These are phyloP conservation scores for Alca torda DNA, from an alignment of 2,797 vertebrate genomes.

Conservation along the genomic window DNA sequence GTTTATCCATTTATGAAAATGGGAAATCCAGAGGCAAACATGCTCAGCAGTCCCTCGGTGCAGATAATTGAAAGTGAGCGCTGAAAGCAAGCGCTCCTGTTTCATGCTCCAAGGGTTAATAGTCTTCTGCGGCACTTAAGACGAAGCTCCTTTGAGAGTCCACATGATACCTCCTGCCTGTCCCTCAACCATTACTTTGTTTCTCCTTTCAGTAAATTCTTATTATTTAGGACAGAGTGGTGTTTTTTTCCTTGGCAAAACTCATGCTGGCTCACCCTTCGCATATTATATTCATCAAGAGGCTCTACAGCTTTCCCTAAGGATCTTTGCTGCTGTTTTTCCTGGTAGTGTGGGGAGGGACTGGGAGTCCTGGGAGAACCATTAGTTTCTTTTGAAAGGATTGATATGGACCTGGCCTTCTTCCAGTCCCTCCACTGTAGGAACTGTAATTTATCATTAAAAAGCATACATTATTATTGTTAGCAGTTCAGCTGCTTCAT, in stretches of 20 bases:
- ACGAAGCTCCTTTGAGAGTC: not conserved
- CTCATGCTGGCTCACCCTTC: not conserved
- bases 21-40: not conserved
- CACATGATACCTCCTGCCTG: not conserved
- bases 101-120: conserved; percentile 38
- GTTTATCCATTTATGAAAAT: conserved; percentile 1
- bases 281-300: not conserved
- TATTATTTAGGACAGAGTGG: not conserved
- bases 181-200: not conserved
- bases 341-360: conserved; percentile 29
- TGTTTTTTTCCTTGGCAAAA: not conserved
- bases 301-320: conserved; percentile 3
- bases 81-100: not conserved
- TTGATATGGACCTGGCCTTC: conserved; percentile 62
- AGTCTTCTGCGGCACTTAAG: conserved; percentile 23
- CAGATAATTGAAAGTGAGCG: not conserved
- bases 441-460: conserved; percentile 61
- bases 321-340: conserved; percentile 33
- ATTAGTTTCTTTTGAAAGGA: conserved; percentile 69
- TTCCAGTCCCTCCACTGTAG: conserved; percentile 49
- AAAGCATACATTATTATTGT: conserved; percentile 65
- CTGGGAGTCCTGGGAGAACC: conserved; percentile 43
- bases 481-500: conserved; percentile 49
- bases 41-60: not conserved
- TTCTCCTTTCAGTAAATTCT: conserved; percentile 41